Conservation (phyloP, 2,888 invertebrate species). For the Tigriopus californicus region DNA sequence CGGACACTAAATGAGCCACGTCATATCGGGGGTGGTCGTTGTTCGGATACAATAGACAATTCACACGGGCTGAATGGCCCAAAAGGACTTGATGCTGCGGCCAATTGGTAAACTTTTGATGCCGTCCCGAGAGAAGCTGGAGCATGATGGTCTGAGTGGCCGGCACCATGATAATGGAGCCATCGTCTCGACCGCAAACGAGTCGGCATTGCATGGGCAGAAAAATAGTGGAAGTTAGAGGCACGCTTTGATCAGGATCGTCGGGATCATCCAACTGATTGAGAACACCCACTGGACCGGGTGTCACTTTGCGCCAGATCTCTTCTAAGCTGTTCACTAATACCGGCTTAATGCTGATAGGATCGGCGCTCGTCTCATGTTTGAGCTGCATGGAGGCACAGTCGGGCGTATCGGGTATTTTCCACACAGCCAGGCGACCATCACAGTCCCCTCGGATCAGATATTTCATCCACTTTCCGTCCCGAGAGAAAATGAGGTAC, state of each 20-base stretch:
- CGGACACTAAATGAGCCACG: slow-evolving; percentile 70
- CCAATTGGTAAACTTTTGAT: slow-evolving; percentile 37
- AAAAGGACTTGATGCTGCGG: slow-evolving; percentile 66
- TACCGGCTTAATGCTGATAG: not conserved
- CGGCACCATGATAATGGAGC: slow-evolving; percentile 83
- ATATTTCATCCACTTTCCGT: slow-evolving; percentile 38
- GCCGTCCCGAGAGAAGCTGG: slow-evolving; percentile 58
- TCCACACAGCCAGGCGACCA: slow-evolving; percentile 74
- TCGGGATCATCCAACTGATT: slow-evolving; percentile 19
- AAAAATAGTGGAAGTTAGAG: slow-evolving; percentile 77
- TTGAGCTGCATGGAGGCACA: slow-evolving; percentile 9
- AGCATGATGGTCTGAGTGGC: slow-evolving; percentile 87
- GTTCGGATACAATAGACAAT: slow-evolving; percentile 83
- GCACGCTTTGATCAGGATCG: slow-evolving; percentile 34
- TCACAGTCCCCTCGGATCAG: slow-evolving; percentile 69
- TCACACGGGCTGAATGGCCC: slow-evolving; percentile 83
- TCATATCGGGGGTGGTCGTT: slow-evolving; percentile 72
- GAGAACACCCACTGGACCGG: slow-evolving; percentile 16
- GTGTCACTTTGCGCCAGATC: not conserved
- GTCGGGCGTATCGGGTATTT: slow-evolving; percentile 46
- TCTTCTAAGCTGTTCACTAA: not conserved
- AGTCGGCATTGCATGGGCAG: slow-evolving; percentile 67
- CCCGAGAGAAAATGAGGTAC: slow-evolving; percentile 39
- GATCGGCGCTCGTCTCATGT: not conserved
- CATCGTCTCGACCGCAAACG: slow-evolving; percentile 86